Evolutionary conservation across 2,888 invertebrate species (phyloP).

Genomic region (Dorcus parallelipipedus): DNA sequence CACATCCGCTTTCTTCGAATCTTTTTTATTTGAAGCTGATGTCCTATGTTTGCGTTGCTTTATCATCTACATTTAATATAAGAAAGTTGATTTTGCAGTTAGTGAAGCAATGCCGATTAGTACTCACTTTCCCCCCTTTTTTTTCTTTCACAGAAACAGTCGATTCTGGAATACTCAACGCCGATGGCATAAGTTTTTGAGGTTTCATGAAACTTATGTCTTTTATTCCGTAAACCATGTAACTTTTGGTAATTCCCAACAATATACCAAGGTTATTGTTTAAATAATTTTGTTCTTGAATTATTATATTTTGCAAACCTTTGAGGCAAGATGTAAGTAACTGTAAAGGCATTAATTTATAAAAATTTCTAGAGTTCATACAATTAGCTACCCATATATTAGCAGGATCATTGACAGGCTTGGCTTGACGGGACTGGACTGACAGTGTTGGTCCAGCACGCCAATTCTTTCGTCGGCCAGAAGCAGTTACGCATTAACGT

Average conservation of each 20-base stretch:
- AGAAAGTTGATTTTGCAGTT: not conserved
- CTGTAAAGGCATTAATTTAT: slow-evolving; percentile 40
- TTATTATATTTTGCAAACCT: slow-evolving; percentile 44
- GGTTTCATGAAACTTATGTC: slow-evolving; percentile 52
- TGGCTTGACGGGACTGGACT: no score
- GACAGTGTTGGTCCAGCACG: no score
- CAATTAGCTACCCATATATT: no score
- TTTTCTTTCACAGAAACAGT: not conserved
- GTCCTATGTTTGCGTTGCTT: slow-evolving; percentile 25
- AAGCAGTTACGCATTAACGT: no score
- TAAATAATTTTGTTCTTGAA: slow-evolving; percentile 37
- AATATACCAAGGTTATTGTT: slow-evolving; percentile 50
- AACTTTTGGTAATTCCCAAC: slow-evolving; percentile 58
- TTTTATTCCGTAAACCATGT: slow-evolving; percentile 53
- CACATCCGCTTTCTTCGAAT: slow-evolving; percentile 13
- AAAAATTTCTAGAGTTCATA: slow-evolving; percentile 2
- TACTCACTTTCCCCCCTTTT: not conserved
- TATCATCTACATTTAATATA: slow-evolving; percentile 1
- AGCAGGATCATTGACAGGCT: no score
- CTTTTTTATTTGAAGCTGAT: slow-evolving; percentile 17
- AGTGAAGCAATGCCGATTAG: not conserved
- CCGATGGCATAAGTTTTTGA: slow-evolving; percentile 57
- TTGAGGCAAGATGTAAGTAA: slow-evolving; percentile 48
- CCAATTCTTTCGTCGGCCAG: no score
- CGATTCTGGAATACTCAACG: slow-evolving; percentile 57